Percentiles rank a stretch among this genome's conserved stretches.
Conservation (phyloP, 2,888 invertebrate genomes). For the Masnerella sp. region DNA sequence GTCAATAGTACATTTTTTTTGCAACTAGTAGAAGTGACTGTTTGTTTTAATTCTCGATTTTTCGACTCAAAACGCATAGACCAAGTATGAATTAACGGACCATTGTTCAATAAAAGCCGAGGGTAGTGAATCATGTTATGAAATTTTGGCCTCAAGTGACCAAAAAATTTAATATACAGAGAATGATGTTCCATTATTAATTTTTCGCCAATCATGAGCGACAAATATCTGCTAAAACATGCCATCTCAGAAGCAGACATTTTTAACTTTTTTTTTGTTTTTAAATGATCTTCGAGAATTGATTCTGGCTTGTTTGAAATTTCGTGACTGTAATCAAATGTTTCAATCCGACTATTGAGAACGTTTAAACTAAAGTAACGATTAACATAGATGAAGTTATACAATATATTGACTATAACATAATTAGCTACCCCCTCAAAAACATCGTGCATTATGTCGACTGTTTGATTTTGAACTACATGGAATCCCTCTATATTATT, state of each 20-base stretch:
- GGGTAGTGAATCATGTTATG: slow-evolving; percentile 33
- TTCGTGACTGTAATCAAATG: slow-evolving; percentile 21
- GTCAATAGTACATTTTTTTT: slow-evolving; percentile 26
- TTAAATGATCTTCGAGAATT: slow-evolving; percentile 10
- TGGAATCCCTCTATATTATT: slow-evolving; percentile 10
- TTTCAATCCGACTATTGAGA: slow-evolving; percentile 16
- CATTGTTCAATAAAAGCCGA: slow-evolving; percentile 13
- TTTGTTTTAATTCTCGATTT: slow-evolving; percentile 35
- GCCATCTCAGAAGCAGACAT: slow-evolving; percentile 21
- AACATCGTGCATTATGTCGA: slow-evolving; percentile 22
- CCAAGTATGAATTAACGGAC: slow-evolving; percentile 31
- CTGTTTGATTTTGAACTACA: slow-evolving; percentile 7
- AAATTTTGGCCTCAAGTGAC: slow-evolving; percentile 25
- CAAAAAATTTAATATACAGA: slow-evolving; percentile 26
- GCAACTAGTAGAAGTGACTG: slow-evolving; percentile 15
- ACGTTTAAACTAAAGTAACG: not conserved
- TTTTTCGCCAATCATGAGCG: slow-evolving; percentile 29
- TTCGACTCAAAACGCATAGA: slow-evolving; percentile 34
- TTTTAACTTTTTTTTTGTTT: slow-evolving; percentile 16
- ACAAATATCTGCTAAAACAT: slow-evolving; percentile 10
- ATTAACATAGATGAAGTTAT: not conserved
- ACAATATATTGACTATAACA: slow-evolving; percentile 1
- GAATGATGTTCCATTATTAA: slow-evolving; percentile 11
- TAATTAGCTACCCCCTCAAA: slow-evolving; percentile 19
- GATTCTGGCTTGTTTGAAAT: slow-evolving; percentile 25